These are phyloP conservation scores for Trachymyrmex septentrionalis DNA, from an alignment of 1,140 invertebrate genomes.

Conservation along the genomic window DNA sequence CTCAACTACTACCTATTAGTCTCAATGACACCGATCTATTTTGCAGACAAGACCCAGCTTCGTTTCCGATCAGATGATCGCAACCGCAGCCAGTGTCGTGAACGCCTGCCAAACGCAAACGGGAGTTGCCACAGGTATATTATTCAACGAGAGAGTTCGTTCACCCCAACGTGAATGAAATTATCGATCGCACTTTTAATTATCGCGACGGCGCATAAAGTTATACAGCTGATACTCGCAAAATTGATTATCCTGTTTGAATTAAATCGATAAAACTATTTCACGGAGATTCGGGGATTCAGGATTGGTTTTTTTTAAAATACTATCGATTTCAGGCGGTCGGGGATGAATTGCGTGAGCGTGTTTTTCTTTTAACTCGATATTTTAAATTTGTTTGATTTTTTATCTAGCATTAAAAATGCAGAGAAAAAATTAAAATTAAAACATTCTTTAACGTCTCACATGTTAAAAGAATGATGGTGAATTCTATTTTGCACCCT, in stretches of 20 bases:
- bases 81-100: slow-evolving; percentile 80
- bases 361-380: no score
- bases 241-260: background rate
- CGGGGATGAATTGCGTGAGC: no score
- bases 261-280: background rate
- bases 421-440: no score
- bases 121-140: slow-evolving; percentile 81
- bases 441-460: no score
- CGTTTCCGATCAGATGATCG: slow-evolving; percentile 83
- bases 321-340: no score
- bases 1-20: background rate
- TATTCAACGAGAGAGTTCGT: slow-evolving; percentile 31
- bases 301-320: no score
- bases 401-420: no score
- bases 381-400: no score
- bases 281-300: no score
- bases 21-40: slow-evolving; percentile 44
- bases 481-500: background rate
- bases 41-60: slow-evolving; percentile 81
- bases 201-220: background rate
- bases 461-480: background rate
- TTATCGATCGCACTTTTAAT: slow-evolving; percentile 44
- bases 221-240: background rate
- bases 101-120: slow-evolving; percentile 83
- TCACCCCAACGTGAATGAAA: background rate